These are phyloP conservation scores for Hippocampus guttulatus DNA, from an alignment of 2,113 vertebrate genomes.

Conservation along the genomic window DNA sequence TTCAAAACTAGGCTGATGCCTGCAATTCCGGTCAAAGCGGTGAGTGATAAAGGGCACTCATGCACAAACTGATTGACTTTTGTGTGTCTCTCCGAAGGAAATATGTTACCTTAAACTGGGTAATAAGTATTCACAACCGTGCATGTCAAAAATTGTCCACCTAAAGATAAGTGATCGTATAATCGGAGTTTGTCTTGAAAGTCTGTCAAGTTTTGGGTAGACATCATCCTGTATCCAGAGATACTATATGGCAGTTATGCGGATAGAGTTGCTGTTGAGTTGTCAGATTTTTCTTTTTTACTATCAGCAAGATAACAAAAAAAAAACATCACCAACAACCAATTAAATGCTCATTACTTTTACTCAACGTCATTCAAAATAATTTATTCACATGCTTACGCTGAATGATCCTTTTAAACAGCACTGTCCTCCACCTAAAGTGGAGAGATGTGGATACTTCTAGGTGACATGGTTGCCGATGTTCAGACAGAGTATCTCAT, in stretches of 20 bases:
- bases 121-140: constrained; percentile 28
- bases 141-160: constrained; percentile 1
- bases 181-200: background rate
- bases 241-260: background rate
- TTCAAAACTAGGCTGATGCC: constrained; percentile 30
- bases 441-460: constrained; percentile 56
- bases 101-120: constrained; percentile 15
- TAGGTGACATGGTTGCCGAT: constrained; percentile 56
- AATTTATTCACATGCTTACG: background rate
- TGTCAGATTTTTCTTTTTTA: too few relatives aligned
- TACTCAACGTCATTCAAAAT: background rate
- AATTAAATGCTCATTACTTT: background rate
- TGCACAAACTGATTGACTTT: background rate
- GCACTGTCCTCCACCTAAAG: constrained; percentile 51
- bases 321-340: too few relatives aligned
- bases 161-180: constrained; percentile 21
- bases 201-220: background rate
- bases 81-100: background rate
- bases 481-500: constrained; percentile 45
- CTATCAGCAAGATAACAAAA: too few relatives aligned
- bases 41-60: constrained; percentile 14
- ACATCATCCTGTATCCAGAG: background rate
- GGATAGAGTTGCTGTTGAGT: too few relatives aligned
- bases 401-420: background rate
- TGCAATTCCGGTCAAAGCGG: constrained; percentile 13